phyloP scores from a whole-genome alignment of 2,113 vertebrate species.

The Heloderma charlesbogerti region DNA sequence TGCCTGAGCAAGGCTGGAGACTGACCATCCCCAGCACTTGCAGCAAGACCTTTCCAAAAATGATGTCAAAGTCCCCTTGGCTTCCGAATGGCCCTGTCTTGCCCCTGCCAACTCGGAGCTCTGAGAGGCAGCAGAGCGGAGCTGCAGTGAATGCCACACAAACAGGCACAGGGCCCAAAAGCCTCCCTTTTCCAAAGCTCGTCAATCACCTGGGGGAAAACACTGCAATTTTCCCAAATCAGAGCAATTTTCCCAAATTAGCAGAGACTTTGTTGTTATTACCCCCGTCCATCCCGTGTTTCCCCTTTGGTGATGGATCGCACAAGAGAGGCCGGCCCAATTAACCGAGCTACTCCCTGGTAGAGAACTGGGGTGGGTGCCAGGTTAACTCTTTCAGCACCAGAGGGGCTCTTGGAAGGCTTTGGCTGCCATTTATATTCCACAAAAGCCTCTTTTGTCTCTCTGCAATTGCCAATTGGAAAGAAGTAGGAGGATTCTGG shows the following conservation, averaged over 20 bases:
- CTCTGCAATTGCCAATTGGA: not conserved
- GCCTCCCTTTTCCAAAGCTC: constrained; percentile 22
- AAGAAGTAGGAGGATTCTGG: constrained; percentile 7
- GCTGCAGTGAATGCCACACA: constrained; percentile 16
- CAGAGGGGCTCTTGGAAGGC: not conserved
- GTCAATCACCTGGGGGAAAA: constrained; percentile 40
- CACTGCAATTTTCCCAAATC: constrained; percentile 44
- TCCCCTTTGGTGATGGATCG: not conserved
- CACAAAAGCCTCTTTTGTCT: constrained; percentile 14
- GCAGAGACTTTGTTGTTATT: constrained; percentile 38
- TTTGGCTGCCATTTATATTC: not conserved
- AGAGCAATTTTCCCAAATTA: constrained; percentile 44
- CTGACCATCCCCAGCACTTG: not conserved
- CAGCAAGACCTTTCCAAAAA: not conserved
- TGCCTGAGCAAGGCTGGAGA: not conserved
- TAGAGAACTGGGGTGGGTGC: constrained; percentile 24
- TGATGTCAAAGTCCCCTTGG: not conserved
- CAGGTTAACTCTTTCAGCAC: constrained; percentile 28
- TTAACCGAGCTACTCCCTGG: constrained; percentile 4
- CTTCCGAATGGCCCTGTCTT: not conserved
- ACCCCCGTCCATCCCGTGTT: not conserved
- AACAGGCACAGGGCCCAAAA: constrained; percentile 21
- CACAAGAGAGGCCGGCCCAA: not conserved
- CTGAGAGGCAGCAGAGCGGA: constrained; percentile 1
- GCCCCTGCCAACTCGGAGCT: not conserved